Evolutionary conservation across 2,797 vertebrate species (phyloP), one percentile per base, ranked within the genome.

Genomic region (Ataeniobius toweri): DNA sequence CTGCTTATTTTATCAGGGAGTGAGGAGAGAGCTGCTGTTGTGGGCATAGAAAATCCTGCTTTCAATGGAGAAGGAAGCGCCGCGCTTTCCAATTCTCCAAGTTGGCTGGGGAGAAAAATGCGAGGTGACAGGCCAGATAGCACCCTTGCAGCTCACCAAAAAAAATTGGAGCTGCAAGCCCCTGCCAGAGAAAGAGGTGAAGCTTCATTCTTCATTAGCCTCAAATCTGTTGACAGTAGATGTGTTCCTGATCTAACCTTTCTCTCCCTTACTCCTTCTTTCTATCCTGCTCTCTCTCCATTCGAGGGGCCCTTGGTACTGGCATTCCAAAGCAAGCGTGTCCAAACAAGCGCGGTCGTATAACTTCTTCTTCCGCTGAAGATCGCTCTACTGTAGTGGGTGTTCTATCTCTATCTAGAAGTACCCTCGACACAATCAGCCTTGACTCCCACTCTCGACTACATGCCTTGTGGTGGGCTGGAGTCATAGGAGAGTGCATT

Each of bases 81-180:
- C 69, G 92, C 96, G 94, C 95, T 95, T 94, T 96, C 95, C 90
- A 89, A 93, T 85, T 91, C 94, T 94, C 93, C 93, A 83, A 88
- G 93, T 95, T 94, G 93, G 93, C 92, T 93, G 89, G 93, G 94
- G 92, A 96, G 94, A 90, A 94, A 96, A 94, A 97, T 96, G 95
- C 93, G 93, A 97, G 92, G 76, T 96, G 97, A 97, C 96, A 95
- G 93, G 94, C 93, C 86, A 86, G 94, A 96, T 97, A 94, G 94
- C 96, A 97, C 95, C 96, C 96, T 97, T 95, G 95, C 95, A 96
- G 96, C 95, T 97, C 96, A 94, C 95, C 94, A 81, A 95, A 96
- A 96, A 95, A 96, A 96, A 94, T 88, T 87, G 87, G 75, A 95
- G 95, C 96, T 96, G 96, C 96, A 85, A 95, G 94, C 95, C 94